Conservation (phyloP, 2,888 invertebrate species). For the Yponomeuta plumbellus region DNA sequence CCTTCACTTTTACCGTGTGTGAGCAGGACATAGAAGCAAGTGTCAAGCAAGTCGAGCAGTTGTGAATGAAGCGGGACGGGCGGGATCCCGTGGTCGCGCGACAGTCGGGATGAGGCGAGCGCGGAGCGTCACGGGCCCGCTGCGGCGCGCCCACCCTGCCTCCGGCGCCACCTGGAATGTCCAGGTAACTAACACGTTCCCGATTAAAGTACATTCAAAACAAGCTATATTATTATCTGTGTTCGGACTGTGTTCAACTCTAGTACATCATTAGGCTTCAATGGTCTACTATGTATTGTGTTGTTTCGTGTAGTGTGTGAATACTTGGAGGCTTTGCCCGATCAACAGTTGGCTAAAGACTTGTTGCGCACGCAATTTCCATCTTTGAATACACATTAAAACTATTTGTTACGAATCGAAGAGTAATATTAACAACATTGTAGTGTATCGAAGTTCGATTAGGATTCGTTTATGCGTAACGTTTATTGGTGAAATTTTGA, state of each 20-base stretch:
- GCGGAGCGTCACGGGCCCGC: slow-evolving; percentile 75
- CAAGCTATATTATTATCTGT: slow-evolving; percentile 13
- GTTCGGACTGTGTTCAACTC: no score
- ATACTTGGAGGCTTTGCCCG: slow-evolving; percentile 21
- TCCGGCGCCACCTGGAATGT: slow-evolving; percentile 92
- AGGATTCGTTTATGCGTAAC: no score
- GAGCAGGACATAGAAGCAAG: slow-evolving; percentile 16
- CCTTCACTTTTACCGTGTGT: background rate
- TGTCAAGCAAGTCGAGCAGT: background rate
- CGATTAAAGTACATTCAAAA: background rate
- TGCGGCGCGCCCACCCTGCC: slow-evolving; percentile 84
- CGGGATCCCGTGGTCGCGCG: slow-evolving; percentile 26
- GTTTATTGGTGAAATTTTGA: no score
- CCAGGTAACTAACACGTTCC: slow-evolving; percentile 64
- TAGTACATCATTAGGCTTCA: no score
- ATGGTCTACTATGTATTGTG: background rate
- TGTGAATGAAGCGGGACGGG: slow-evolving; percentile 1
- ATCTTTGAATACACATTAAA: slow-evolving; percentile 52
- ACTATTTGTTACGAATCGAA: slow-evolving; percentile 27
- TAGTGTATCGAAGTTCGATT: no score
- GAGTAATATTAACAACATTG: no score
- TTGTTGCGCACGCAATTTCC: slow-evolving; percentile 63
- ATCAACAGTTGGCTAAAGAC: slow-evolving; percentile 69
- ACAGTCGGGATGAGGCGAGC: slow-evolving; percentile 71
- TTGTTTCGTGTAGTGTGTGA: background rate